Evolutionary conservation across 2,113 vertebrate species (phyloP).

Genomic region (Rallus limicola): DNA sequence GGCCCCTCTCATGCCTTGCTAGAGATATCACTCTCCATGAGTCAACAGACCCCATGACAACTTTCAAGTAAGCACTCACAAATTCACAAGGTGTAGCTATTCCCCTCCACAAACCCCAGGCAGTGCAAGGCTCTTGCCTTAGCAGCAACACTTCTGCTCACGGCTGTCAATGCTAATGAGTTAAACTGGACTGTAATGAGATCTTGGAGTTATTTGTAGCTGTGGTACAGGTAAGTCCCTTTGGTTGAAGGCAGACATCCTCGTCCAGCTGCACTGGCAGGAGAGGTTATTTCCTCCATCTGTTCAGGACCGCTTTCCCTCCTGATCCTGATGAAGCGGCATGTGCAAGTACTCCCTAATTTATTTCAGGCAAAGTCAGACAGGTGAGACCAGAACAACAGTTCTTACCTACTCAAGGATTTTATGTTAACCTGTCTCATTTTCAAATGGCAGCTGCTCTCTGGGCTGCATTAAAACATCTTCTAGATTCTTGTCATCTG

Average conservation of each 20-base stretch:
- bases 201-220: background rate
- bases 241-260: background rate
- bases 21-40: background rate
- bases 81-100: background rate
- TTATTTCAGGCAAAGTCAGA: constrained; percentile 25
- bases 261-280: background rate
- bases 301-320: background rate
- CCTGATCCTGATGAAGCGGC: background rate
- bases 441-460: background rate
- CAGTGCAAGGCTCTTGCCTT: background rate
- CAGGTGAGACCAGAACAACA: background rate
- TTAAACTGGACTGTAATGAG: background rate
- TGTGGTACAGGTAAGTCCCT: background rate
- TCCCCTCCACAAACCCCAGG: background rate
- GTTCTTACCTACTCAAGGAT: background rate
- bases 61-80: background rate
- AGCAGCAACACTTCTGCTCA: background rate
- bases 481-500: background rate
- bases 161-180: background rate
- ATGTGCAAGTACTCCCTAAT: background rate
- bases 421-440: background rate
- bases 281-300: constrained; percentile 52
- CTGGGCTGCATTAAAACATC: background rate
- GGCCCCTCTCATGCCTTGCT: background rate
- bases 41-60: background rate